Evolutionary conservation across 2,888 invertebrate genomes (phyloP), one percentile per base, ranked within the genome.

Genomic region (Parthenolecanium corni): DNA sequence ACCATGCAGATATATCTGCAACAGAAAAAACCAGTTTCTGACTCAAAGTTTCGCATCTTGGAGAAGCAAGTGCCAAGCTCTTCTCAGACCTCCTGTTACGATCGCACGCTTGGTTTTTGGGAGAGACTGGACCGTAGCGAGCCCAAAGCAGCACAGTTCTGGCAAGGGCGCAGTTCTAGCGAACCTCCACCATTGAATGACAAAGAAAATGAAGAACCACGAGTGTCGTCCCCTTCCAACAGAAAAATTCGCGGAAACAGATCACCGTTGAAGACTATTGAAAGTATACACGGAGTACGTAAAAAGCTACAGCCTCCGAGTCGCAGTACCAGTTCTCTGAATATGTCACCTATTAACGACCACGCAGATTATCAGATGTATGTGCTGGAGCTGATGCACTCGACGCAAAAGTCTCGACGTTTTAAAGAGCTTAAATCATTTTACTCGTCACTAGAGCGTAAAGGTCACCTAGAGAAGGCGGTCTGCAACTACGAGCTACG

Each of bases 341-440:
- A 76, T 66, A 67, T 71, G 1, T 73, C 76, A 0, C 71, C 68
- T 46, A 46, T 66, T 4, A 67, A 67, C 6, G 69, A 70, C 40
- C 67, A 67, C 25, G 65, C 66, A 24, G 83, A 84, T 66, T 85
- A 84, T 70, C 82, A 82, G 67, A 80, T 80, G 66, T 85, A 85
- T 69, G 76, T 86, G 51, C 74, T 78, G 31, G 84, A 84, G 67
- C 74, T 85, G 69, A 73, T 82, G 69, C 74, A 76, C 64, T 79
- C 83, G 2, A 81, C 82, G 67, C 78, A 78, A 57, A 83, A 83
- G 72, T 88, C 87, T 0, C 85, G 85, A 64, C 80, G 86, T 65
- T 94, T 93, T 73, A 81, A 84, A 54, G 90, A 91, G 69, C 76
- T 94, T 1, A 87, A 88, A 71, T 82, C 85, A 63, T 89, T 93